phyloP scores from a whole-genome alignment of 2,113 vertebrate species.

The Percopsis transmontana region DNA sequence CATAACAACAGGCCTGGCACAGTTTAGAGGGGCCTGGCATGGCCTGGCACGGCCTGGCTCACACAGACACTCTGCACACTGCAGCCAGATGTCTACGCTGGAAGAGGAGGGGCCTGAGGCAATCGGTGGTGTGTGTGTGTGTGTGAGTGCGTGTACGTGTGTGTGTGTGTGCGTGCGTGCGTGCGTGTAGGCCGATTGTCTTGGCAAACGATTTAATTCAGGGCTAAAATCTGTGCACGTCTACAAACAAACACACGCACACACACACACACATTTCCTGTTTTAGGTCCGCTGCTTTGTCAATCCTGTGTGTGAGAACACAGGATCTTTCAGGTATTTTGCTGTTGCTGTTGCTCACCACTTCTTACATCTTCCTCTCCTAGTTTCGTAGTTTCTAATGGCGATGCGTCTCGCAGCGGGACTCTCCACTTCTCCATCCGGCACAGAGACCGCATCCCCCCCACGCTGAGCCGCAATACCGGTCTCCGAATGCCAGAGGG shows the following conservation, averaged over 20 bases:
- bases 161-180: constrained; percentile 24
- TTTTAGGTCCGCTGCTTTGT: constrained; percentile 34
- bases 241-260: constrained; percentile 27
- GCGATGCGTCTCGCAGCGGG: constrained; percentile 59
- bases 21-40: constrained; percentile 7
- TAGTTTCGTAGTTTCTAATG: constrained; percentile 80
- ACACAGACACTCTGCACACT: constrained; percentile 16
- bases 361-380: not conserved
- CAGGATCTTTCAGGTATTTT: too few relatives aligned
- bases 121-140: constrained; percentile 33
- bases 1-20: constrained; percentile 66
- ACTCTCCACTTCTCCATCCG: constrained; percentile 60
- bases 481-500: constrained; percentile 66
- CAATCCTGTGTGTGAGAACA: constrained; percentile 1
- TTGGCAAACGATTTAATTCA: constrained; percentile 50
- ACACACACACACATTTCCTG: constrained; percentile 22
- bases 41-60: too few relatives aligned
- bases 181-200: constrained; percentile 57
- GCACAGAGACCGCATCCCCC: constrained; percentile 64
- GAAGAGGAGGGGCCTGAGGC: not conserved
- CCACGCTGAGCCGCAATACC: constrained; percentile 62
- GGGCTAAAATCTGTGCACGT: constrained; percentile 22
- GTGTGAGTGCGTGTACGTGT: constrained; percentile 35
- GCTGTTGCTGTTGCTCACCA: not conserved
- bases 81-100: constrained; percentile 73